Percentiles rank a stretch among this genome's conserved stretches.
Conservation (phyloP, 2,888 invertebrate genomes). For the Allygus modestus region DNA sequence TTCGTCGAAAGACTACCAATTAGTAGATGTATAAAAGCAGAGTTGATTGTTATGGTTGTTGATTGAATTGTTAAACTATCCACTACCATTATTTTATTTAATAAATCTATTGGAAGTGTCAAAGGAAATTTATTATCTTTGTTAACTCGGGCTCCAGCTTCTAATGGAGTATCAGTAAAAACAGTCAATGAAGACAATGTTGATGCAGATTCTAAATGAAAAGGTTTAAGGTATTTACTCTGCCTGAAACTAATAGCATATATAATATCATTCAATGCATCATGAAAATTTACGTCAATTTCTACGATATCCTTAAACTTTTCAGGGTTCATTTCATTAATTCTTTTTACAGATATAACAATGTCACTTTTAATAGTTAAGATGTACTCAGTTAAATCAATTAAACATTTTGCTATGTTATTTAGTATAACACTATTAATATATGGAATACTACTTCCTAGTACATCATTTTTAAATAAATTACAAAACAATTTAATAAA, state of each 20-base stretch:
- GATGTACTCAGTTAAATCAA: not conserved
- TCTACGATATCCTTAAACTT: not conserved
- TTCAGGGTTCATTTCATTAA: not conserved
- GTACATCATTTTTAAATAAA: not conserved
- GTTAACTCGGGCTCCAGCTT: not conserved
- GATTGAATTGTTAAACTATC: slow-evolving; percentile 8
- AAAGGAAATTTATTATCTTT: not conserved
- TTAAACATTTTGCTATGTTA: not conserved
- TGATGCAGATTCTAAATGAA: not conserved
- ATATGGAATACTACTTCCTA: not conserved
- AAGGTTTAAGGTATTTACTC: not conserved
- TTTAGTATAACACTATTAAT: not conserved
- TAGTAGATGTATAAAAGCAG: not conserved
- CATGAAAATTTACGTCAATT: not conserved
- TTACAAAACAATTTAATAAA: not conserved
- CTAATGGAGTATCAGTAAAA: not conserved
- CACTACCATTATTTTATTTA: not conserved
- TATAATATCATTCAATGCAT: not conserved
- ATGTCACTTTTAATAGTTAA: not conserved
- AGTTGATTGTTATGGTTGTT: not conserved
- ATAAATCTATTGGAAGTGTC: not conserved
- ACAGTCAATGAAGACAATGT: not conserved
- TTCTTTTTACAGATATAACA: not conserved
- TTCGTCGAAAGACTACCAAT: not conserved
- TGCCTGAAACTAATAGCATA: not conserved